Evolutionary conservation across 2,797 vertebrate genomes (phyloP).

Genomic region (Tragelaphus oryx): DNA sequence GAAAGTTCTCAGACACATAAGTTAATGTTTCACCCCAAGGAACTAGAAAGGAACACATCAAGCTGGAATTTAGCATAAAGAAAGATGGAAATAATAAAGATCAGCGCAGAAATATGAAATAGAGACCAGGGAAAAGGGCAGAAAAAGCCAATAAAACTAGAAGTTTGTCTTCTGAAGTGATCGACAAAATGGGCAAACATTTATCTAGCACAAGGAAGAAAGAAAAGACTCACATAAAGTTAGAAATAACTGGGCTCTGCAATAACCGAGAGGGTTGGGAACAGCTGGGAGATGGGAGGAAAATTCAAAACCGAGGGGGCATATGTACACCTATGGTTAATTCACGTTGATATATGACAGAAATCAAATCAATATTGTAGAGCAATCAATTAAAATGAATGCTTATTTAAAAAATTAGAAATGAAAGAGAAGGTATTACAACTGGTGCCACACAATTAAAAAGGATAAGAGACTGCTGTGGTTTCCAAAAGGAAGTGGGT

Average conservation of each 20-base stretch:
- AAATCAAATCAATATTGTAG: not conserved
- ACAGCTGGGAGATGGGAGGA: not conserved
- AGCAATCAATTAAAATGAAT: not conserved
- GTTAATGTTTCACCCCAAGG: not conserved
- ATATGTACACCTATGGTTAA: not conserved
- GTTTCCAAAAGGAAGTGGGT: not conserved
- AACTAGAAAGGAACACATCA: not conserved
- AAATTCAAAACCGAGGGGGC: not conserved
- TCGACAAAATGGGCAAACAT: not conserved
- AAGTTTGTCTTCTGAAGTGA: not conserved
- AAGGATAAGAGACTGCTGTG: not conserved
- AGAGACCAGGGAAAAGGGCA: not conserved
- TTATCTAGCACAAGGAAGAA: not conserved
- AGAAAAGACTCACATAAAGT: not conserved
- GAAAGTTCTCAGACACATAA: not conserved
- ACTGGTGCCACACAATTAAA: not conserved
- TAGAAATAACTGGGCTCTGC: not conserved
- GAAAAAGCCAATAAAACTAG: not conserved
- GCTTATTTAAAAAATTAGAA: not conserved
- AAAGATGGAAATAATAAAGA: not conserved
- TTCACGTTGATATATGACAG: not conserved
- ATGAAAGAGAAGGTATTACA: not conserved
- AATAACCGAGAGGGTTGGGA: not conserved
- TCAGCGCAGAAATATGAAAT: not conserved
- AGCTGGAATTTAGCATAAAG: not conserved